Percentiles rank a stretch among this genome's conserved stretches.
Conservation (phyloP, 1,140 invertebrate genomes). For the Luehdorfia chinensis region DNA sequence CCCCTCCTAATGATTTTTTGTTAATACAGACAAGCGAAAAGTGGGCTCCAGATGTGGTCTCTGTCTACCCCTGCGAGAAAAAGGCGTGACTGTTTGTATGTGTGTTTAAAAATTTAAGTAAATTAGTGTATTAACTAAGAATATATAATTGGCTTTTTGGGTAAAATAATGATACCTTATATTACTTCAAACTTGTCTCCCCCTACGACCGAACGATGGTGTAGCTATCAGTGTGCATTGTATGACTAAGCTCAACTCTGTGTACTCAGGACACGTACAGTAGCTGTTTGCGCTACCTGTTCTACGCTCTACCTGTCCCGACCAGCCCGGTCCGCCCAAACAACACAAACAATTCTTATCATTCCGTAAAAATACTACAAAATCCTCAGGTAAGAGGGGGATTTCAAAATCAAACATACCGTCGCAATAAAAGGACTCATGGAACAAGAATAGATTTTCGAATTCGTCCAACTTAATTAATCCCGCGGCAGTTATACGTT, state of each 20-base stretch:
- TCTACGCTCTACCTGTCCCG: conserved; percentile 54
- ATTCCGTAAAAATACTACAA: conserved; percentile 57
- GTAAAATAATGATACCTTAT: no score
- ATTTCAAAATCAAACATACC: conserved; percentile 53
- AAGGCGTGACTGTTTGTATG: no score
- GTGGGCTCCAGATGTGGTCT: no score
- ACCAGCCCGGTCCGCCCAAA: conserved; percentile 33
- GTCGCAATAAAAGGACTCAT: conserved; percentile 34
- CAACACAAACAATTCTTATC: conserved; percentile 63
- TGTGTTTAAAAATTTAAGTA: no score
- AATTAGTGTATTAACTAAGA: no score
- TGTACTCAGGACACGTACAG: conserved; percentile 64
- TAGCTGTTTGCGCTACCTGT: conserved; percentile 69
- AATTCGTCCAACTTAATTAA: conserved; percentile 45
- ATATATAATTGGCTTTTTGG: no score
- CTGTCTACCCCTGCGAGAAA: no score
- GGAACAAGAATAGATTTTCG: conserved; percentile 22
- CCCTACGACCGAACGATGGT: conserved; percentile 19
- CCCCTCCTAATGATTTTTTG: no score
- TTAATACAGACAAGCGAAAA: no score
- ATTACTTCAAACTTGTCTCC: no score
- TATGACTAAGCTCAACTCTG: conserved; percentile 37
- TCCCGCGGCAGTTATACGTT: conserved; percentile 41
- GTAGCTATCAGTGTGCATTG: conserved; percentile 29
- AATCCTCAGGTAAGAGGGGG: conserved; percentile 52